phyloP scores from a whole-genome alignment of 2,113 vertebrate genomes.

The Numenius arquata region DNA sequence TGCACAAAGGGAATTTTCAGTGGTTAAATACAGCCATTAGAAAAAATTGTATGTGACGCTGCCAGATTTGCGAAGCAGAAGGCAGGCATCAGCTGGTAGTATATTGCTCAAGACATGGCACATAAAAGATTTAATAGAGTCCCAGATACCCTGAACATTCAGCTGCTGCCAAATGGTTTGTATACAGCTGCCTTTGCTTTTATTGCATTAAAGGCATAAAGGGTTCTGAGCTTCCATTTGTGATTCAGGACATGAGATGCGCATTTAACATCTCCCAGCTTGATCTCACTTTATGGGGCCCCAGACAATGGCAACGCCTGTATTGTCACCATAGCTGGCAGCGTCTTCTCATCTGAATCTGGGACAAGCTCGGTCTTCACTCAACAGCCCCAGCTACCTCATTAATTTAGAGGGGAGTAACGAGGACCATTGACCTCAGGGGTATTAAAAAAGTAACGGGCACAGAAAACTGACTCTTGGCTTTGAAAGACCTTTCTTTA shows the following conservation, averaged over 20 bases:
- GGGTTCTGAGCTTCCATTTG: background rate
- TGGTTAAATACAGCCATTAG: constrained; percentile 6
- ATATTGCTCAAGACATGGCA: constrained; percentile 17
- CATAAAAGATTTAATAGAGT: background rate
- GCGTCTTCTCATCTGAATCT: background rate
- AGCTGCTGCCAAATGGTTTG: background rate
- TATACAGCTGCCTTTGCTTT: constrained; percentile 1
- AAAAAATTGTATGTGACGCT: background rate
- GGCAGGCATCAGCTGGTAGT: constrained; percentile 34
- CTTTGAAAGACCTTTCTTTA: background rate
- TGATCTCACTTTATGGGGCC: background rate
- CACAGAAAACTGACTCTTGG: background rate
- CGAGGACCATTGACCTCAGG: background rate
- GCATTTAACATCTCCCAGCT: background rate
- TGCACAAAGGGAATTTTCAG: background rate
- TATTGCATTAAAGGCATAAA: background rate
- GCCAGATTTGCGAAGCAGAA: background rate
- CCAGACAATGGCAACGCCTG: background rate
- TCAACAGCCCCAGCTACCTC: background rate
- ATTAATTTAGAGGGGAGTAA: background rate
- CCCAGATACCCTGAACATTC: background rate
- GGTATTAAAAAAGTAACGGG: background rate
- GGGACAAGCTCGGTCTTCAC: background rate
- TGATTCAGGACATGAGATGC: background rate
- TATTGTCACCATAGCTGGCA: background rate